Evolutionary conservation across 2,888 invertebrate genomes (phyloP), one percentile per base, ranked within the genome.

Genomic region (Bruchidius siliquastri): DNA sequence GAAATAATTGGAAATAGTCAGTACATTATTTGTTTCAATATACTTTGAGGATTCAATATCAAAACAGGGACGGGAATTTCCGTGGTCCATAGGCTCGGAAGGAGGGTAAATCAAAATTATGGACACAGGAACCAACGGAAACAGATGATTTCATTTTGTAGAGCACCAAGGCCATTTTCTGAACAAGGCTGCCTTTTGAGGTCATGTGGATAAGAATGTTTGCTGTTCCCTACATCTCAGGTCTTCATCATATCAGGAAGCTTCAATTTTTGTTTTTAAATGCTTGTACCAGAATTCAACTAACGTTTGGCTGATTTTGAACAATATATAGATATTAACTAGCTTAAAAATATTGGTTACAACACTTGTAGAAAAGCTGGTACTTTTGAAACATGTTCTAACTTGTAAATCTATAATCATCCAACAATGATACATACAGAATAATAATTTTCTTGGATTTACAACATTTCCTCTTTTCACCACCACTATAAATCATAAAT

Each of bases 61-160:
- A 32, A 71, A 71, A 80, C 80, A 86, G 86, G 87, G 87, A 87
- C 87, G 87, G 87, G 85, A 82, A 83, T 84, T 85, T 86, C 86
- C 86, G 85, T 85, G 85, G 86, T 87, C 86, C 85, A 84, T 82
- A 85, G 87, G 87, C 87, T 87, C 87, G 87, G 87, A 87, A 84
- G 83, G 75, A 84, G 83, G 83, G 82, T 80, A 83, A 83, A 82
- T 79, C 81, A 82, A 80, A 21, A 68, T 68, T 76, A 81, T 85
- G 85, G 85, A 85, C 85, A 83, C 79, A 80, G 85, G 84, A 85
- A 85, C 85, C 82, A 84, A 85, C 85, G 85, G 85, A 82, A 79
- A 78, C 77, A 72, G 22, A 67, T 67, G 3, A 26, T 49, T 3
- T 30, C 20, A 22, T 18, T 68, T 68, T 10, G n/a, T 21, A 6